Evolutionary conservation across 1,140 invertebrate species (phyloP).

Genomic region (Trachymyrmex cornetzi): DNA sequence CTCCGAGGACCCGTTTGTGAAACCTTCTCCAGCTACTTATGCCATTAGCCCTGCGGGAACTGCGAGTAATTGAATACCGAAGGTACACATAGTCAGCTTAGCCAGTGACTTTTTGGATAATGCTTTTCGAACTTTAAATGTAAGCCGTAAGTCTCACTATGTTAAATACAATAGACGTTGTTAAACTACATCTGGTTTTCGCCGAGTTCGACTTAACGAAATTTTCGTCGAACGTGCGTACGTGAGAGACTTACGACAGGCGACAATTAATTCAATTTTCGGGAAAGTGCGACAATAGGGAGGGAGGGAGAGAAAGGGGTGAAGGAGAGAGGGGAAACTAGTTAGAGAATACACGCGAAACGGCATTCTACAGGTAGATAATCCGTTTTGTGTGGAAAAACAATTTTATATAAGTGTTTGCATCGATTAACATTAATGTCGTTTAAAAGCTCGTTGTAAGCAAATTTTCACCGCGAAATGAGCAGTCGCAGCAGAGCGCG

Average conservation of each 20-base stretch:
- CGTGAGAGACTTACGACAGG: background rate
- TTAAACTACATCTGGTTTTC: conserved; percentile 20
- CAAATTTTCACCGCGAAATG: background rate
- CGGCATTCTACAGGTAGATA: conserved; percentile 28
- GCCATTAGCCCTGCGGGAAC: conserved; percentile 30
- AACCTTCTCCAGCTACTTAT: conserved; percentile 43
- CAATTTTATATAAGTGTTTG: conserved; percentile 18
- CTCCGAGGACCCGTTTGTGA: background rate
- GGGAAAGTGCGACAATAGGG: background rate
- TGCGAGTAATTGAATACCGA: conserved; percentile 39
- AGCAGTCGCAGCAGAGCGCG: background rate
- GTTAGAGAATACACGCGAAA: background rate
- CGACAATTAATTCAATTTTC: conserved; percentile 47
- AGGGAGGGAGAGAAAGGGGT: background rate
- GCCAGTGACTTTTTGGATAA: conserved; percentile 22
- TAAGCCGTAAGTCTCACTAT: conserved; percentile 29
- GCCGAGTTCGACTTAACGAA: conserved; percentile 16
- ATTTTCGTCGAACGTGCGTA: background rate
- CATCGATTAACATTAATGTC: conserved; percentile 15
- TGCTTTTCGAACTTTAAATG: conserved; percentile 14
- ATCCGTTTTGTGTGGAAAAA: background rate
- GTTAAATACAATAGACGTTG: conserved; percentile 31
- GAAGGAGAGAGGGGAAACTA: no score
- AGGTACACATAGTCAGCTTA: background rate
- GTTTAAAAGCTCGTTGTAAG: background rate